Percentiles rank a stretch among this genome's conserved stretches.
phyloP scores from a whole-genome alignment of 2,888 invertebrate genomes.

The Oligia latruncula region DNA sequence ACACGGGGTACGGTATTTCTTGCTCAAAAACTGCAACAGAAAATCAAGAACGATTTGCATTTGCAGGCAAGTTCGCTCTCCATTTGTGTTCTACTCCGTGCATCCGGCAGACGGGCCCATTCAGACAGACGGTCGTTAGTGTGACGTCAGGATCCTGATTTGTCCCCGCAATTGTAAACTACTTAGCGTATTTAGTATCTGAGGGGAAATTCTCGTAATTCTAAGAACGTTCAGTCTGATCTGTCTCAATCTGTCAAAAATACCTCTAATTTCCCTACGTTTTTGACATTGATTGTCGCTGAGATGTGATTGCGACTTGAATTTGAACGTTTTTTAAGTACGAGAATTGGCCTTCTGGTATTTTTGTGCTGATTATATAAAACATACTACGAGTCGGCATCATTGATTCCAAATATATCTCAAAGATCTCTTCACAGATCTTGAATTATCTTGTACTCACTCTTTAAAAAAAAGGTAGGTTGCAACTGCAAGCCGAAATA shows the following conservation, averaged over 20 bases:
- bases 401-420: not conserved
- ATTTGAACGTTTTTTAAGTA: no score
- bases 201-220: not conserved
- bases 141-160: conserved; percentile 62
- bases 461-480: no score
- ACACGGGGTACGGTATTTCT: not conserved
- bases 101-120: conserved; percentile 64
- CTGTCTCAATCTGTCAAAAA: no score
- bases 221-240: no score
- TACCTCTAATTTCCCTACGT: no score
- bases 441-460: not conserved
- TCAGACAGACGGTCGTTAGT: conserved; percentile 56
- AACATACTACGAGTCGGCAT: not conserved
- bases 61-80: conserved; percentile 5
- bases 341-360: not conserved
- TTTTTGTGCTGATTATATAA: not conserved
- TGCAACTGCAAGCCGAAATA: not conserved
- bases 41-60: not conserved
- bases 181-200: not conserved
- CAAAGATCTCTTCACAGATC: not conserved
- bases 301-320: no score
- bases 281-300: no score
- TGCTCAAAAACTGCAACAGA: not conserved
- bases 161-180: conserved; percentile 36
- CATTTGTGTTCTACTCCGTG: conserved; percentile 41